These are phyloP conservation scores for Rostratula benghalensis DNA, from an alignment of 2,113 vertebrate species.

Conservation along the genomic window DNA sequence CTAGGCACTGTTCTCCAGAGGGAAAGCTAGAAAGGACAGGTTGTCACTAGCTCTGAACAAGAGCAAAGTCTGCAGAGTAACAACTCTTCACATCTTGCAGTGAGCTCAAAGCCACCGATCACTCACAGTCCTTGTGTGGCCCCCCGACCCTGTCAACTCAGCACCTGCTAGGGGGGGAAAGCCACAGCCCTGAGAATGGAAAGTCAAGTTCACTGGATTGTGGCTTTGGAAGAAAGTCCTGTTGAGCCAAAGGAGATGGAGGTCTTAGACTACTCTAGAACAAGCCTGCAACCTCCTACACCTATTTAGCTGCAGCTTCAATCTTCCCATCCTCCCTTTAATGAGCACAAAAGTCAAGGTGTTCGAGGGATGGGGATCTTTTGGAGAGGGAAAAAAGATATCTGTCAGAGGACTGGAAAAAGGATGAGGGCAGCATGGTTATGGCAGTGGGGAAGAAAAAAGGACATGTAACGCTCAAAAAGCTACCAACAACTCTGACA, in stretches of 20 bases:
- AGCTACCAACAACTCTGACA: background rate
- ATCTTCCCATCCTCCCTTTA: background rate
- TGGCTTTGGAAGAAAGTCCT: background rate
- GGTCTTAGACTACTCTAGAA: background rate
- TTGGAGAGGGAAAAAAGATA: background rate
- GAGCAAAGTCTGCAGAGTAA: background rate
- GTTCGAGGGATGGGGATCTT: background rate
- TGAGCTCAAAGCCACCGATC: background rate
- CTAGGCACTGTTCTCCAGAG: background rate
- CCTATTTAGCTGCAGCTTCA: background rate
- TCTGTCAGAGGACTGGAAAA: background rate
- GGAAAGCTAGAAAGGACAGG: background rate
- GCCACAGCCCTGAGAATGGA: background rate
- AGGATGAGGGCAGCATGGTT: background rate
- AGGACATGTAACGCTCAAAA: background rate
- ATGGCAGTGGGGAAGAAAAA: background rate
- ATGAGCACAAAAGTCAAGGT: background rate
- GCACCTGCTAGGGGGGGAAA: background rate
- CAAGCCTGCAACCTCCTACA: background rate
- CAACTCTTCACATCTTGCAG: background rate
- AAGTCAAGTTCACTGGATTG: background rate
- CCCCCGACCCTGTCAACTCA: background rate
- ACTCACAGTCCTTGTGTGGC: background rate
- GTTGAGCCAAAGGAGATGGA: background rate
- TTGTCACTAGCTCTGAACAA: background rate